Evolutionary conservation across 2,113 vertebrate species (phyloP), one percentile per base, ranked within the genome.

Genomic region (Menura novaehollandiae): DNA sequence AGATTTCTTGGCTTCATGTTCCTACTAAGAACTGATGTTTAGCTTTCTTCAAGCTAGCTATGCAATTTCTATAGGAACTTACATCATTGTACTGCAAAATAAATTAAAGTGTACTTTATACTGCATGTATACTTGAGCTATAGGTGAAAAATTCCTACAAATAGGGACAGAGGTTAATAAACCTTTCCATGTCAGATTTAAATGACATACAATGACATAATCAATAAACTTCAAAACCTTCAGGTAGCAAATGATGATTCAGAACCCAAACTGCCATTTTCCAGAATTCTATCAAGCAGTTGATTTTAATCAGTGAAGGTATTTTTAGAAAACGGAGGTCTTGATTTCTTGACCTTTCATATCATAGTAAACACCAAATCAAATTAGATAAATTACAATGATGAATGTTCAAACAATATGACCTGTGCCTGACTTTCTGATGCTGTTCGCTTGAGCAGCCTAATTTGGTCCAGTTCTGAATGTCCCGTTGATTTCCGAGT

Each of bases 331-430:
- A 85, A 63, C 0, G 0, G 8, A 56, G 62, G 46, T 89, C 30
- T 81, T 90, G 43, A 52, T 56, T 90, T 85, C 55, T 77, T 64
- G 27, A 43, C 18, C 46, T 91, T 92, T 89, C 9, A 74, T 47
- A 69, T 41, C 73, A 76, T 55, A 60, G 56, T 62, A 86, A 21
- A 35, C 47, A 66, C 18, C 51, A 94, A 60, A 66, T 55, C 20
- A 79, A 90, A 27, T 4, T 32, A 85, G 41, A 66, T 4, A 35
- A 90, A 81, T 97, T 79, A 98, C 86, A 98, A 87, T 15, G 98
- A 97, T 47, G 98, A 98, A 91, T 98, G 98, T 89, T 98, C 98
- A 66, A 98, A 98, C 74, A 98, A 71, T 95, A 98, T 98, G 88
- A 98, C 98, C 83, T 98, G 98, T 44, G 98, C 97, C 79, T 98